These are phyloP conservation scores for Sebastes diploproa DNA, from an alignment of 2,797 vertebrate genomes.

Conservation along the genomic window DNA sequence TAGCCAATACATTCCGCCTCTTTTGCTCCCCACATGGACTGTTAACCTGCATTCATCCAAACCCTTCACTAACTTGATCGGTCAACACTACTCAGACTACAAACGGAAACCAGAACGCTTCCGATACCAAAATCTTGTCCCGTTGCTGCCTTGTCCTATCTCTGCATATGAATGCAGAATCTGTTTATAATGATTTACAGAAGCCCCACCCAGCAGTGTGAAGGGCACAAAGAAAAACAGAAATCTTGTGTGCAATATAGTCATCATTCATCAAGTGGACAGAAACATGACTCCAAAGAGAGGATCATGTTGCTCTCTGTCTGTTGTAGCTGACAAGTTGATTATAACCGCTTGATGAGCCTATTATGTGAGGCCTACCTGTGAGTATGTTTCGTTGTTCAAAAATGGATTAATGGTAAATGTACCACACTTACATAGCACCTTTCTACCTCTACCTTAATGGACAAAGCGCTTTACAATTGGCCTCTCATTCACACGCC, in stretches of 20 bases:
- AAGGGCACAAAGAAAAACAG: not conserved
- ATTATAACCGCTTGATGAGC: not conserved
- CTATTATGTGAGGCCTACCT: not conserved
- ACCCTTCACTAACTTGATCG: no score
- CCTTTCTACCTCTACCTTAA: not conserved
- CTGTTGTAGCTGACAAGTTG: not conserved
- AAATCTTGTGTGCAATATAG: not conserved
- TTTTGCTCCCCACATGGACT: no score
- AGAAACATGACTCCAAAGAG: not conserved
- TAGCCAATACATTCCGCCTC: no score
- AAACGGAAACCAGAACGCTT: no score
- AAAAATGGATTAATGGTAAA: not conserved
- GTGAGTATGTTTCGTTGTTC: not conserved
- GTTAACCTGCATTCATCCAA: no score
- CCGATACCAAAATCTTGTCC: no score
- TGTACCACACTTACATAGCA: not conserved
- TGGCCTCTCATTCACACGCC: not conserved
- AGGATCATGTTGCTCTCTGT: not conserved
- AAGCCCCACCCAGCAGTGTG: no score
- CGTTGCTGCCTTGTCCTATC: no score
- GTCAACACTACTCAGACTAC: no score
- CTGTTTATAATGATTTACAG: no score
- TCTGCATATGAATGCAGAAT: no score
- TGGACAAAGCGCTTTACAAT: not conserved
- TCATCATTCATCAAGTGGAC: not conserved